Percentiles rank a stretch among this genome's conserved stretches.
phyloP scores from a whole-genome alignment of 2,113 vertebrate genomes.

The Lonchura striata region DNA sequence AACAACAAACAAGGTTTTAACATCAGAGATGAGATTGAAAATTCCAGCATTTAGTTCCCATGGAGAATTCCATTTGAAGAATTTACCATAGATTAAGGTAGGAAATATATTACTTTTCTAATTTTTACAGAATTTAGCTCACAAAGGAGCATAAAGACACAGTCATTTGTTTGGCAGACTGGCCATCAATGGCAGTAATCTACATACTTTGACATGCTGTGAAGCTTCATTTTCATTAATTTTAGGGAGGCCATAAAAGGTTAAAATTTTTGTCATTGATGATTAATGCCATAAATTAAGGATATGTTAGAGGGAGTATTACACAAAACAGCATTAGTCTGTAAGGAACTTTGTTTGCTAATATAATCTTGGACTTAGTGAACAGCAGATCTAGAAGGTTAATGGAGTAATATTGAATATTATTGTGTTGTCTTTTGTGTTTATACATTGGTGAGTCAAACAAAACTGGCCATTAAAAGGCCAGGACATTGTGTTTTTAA shows the following conservation, averaged over 20 bases:
- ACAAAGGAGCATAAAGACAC: not conserved
- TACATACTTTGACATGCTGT: not conserved
- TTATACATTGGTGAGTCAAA: not conserved
- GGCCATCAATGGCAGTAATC: not conserved
- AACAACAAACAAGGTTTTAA: not conserved
- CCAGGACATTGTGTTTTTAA: not conserved
- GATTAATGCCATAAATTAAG: slow-evolving; percentile 35
- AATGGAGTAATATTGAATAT: not conserved
- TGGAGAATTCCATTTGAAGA: not conserved
- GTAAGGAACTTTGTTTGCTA: not conserved
- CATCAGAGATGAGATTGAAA: not conserved
- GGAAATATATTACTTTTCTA: not conserved
- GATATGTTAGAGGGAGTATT: not conserved
- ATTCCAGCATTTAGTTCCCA: not conserved
- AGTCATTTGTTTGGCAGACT: not conserved
- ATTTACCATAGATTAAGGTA: not conserved
- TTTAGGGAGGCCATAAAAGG: not conserved
- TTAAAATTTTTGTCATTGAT: slow-evolving; percentile 3
- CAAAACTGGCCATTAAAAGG: not conserved
- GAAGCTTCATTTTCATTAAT: slow-evolving; percentile 17
- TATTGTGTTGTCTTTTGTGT: not conserved
- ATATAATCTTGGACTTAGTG: not conserved
- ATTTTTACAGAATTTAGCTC: not conserved
- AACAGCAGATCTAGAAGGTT: not conserved
- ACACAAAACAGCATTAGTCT: not conserved